Evolutionary conservation across 2,888 invertebrate species (phyloP).

Genomic region (Xylocampa areola): DNA sequence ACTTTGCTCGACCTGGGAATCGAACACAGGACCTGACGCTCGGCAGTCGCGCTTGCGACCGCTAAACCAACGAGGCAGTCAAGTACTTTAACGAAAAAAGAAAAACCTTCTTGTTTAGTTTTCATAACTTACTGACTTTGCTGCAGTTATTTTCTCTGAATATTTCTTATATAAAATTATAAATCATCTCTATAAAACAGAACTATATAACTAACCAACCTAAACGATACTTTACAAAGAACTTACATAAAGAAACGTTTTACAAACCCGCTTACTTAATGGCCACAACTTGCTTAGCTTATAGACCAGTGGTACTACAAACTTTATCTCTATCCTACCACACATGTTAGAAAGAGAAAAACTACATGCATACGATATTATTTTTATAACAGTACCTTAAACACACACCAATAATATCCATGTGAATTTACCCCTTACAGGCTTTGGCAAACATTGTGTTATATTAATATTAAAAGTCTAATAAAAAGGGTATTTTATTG

Average conservation of each 20-base stretch:
- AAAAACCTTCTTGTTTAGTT: no score
- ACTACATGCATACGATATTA: slow-evolving; percentile 42
- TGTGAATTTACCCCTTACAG: slow-evolving; percentile 36
- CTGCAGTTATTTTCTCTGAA: no score
- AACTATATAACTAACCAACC: no score
- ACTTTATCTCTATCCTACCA: slow-evolving; percentile 39
- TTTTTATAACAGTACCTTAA: slow-evolving; percentile 43
- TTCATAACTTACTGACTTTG: no score
- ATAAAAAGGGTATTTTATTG: not conserved
- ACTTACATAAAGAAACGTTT: slow-evolving; percentile 1
- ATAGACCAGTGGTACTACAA: slow-evolving; percentile 45
- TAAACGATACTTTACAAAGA: not conserved
- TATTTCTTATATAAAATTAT: no score
- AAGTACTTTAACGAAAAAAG: no score
- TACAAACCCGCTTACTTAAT: slow-evolving; percentile 19
- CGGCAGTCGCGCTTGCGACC: no score
- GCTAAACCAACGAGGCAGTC: no score
- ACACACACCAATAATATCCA: slow-evolving; percentile 30
- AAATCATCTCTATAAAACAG: no score
- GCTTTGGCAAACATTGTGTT: slow-evolving; percentile 20
- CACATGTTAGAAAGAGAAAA: slow-evolving; percentile 48
- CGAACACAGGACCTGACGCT: no score
- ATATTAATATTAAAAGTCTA: slow-evolving; percentile 22
- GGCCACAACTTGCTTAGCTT: slow-evolving; percentile 37
- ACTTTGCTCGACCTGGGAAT: no score